Evolutionary conservation across 2,797 vertebrate genomes (phyloP).

Genomic region (Trachurus trachurus): DNA sequence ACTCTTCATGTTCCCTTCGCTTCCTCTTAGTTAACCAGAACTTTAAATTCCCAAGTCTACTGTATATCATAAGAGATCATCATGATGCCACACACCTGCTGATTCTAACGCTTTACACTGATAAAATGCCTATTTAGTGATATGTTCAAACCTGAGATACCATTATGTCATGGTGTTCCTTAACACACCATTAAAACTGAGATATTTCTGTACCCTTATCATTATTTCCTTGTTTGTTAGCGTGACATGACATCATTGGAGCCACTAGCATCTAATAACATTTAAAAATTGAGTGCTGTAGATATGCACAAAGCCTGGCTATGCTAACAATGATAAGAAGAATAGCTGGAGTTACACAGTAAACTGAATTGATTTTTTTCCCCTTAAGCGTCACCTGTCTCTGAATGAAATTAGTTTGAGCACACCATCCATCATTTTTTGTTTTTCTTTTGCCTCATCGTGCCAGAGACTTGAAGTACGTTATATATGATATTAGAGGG

Average conservation of each 20-base stretch:
- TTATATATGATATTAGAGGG: constrained; percentile 17
- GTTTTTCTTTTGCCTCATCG: constrained; percentile 19
- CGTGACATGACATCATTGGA: constrained; percentile 59
- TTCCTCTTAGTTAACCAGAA: constrained; percentile 41
- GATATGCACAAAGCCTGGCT: constrained; percentile 60
- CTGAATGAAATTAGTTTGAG: constrained; percentile 23
- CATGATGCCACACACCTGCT: constrained; percentile 27
- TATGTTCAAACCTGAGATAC: constrained; percentile 81
- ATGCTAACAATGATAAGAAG: constrained; percentile 56
- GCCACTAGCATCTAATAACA: constrained; percentile 57
- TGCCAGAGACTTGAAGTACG: constrained; percentile 21
- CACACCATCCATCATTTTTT: not conserved
- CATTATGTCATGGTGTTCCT: constrained; percentile 65
- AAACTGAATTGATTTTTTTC: constrained; percentile 46
- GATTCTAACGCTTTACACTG: constrained; percentile 31
- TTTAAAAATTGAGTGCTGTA: constrained; percentile 55
- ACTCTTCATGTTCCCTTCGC: constrained; percentile 48
- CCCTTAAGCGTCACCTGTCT: constrained; percentile 25
- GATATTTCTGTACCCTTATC: constrained; percentile 51
- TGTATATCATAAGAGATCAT: constrained; percentile 4
- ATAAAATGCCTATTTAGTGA: constrained; percentile 69
- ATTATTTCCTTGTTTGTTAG: constrained; percentile 50
- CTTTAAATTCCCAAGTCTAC: constrained; percentile 42
- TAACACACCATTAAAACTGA: constrained; percentile 58
- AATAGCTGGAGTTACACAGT: constrained; percentile 50